Evolutionary conservation across 2,797 vertebrate species (phyloP).

Genomic region (Periophthalmus magnuspinnatus): DNA sequence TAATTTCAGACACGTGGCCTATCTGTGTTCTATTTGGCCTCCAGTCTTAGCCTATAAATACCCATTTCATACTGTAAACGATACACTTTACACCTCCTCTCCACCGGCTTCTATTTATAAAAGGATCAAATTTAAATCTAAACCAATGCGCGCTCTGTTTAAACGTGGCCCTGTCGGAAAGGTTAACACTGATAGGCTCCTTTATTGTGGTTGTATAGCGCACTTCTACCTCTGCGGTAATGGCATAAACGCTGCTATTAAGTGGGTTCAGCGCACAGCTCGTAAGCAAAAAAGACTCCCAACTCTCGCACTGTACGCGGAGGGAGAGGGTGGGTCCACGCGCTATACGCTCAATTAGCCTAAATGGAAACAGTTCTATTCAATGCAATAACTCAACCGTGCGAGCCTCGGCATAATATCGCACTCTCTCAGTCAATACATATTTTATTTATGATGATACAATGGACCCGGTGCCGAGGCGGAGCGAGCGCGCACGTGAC

Average conservation of each 20-base stretch:
- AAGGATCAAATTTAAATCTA: background rate
- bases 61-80: background rate
- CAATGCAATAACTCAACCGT: conserved; percentile 87
- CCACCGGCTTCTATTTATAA: background rate
- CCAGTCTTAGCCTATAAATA: background rate
- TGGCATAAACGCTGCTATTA: conserved; percentile 85
- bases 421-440: conserved; percentile 80
- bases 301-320: conserved; percentile 2
- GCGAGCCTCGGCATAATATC: conserved; percentile 56
- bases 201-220: conserved; percentile 86
- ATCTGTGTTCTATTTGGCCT: background rate
- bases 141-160: background rate
- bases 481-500: conserved; percentile 77
- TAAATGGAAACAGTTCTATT: conserved; percentile 93
- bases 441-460: conserved; percentile 84
- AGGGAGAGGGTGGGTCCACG: conserved; percentile 56
- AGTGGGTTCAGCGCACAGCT: conserved; percentile 63
- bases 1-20: background rate
- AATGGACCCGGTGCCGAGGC: conserved; percentile 83
- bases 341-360: conserved; percentile 84
- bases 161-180: conserved; percentile 73
- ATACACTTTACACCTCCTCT: background rate
- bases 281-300: background rate
- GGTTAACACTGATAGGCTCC: conserved; percentile 78
- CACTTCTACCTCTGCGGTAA: conserved; percentile 81